Evolutionary conservation across 1,140 invertebrate genomes (phyloP).

Genomic region (Sesamia nonagrioides): DNA sequence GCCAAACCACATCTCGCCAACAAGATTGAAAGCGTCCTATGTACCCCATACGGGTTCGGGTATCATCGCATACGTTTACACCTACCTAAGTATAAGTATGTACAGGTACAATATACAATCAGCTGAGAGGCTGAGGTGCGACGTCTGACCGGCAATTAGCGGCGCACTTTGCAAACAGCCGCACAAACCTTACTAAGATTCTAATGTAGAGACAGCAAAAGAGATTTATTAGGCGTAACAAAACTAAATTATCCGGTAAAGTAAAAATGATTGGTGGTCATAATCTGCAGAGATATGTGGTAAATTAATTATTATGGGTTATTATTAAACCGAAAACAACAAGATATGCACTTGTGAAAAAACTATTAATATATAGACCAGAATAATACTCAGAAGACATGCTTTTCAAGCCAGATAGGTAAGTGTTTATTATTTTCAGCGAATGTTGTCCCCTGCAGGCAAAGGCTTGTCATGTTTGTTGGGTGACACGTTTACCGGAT

Average conservation of each 20-base stretch:
- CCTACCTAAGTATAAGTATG: slow-evolving; percentile 24
- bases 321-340: too few species aligned
- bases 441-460: too few species aligned
- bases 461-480: too few species aligned
- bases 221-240: neutral
- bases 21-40: slow-evolving; percentile 1
- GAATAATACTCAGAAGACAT: too few species aligned
- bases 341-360: too few species aligned
- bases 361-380: too few species aligned
- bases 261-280: too few species aligned
- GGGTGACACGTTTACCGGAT: too few species aligned
- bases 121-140: slow-evolving; percentile 71
- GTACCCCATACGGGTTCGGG: neutral
- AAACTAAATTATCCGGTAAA: neutral
- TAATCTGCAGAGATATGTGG: too few species aligned
- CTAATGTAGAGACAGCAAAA: slow-evolving; percentile 50
- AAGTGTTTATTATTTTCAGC: too few species aligned
- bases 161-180: slow-evolving; percentile 74
- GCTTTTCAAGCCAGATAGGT: too few species aligned
- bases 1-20: neutral
- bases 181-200: slow-evolving; percentile 52
- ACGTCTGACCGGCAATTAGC: slow-evolving; percentile 80
- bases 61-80: neutral
- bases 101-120: slow-evolving; percentile 62
- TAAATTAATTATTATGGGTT: too few species aligned